A percentile compares a stretch with the other conserved stretches of the same genome.
These are phyloP conservation scores for Hyla sarda DNA, from an alignment of 2,113 vertebrate genomes.

Conservation along the genomic window DNA sequence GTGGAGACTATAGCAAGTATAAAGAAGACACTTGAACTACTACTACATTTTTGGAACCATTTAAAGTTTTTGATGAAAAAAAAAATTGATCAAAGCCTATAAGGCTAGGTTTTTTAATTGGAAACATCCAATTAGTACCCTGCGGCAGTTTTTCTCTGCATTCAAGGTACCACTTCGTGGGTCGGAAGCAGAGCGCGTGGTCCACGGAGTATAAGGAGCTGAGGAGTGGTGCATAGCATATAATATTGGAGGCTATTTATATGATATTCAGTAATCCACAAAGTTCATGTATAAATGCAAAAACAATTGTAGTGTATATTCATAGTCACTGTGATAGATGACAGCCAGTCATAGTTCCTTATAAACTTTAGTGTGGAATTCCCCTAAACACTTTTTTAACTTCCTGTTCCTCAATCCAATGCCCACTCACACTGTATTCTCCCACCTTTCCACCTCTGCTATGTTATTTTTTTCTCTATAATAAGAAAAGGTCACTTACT, in stretches of 20 bases:
- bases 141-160: no score
- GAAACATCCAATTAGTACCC: no score
- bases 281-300: not conserved
- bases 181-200: no score
- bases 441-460: not conserved
- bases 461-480: not conserved
- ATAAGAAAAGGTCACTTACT: not conserved
- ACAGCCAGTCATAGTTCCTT: not conserved
- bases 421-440: not conserved
- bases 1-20: no score
- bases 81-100: no score
- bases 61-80: no score
- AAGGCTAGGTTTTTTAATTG: no score
- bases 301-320: not conserved
- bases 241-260: not conserved
- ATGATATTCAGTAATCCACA: not conserved
- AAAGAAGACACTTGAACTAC: no score
- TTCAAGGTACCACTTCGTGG: no score
- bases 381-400: not conserved
- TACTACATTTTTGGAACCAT: no score
- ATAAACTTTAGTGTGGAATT: not conserved
- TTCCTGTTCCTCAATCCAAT: constrained; percentile 15
- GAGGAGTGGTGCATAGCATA: no score
- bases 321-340: not conserved
- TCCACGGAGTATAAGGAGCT: no score